A percentile compares a stretch with the other conserved stretches of the same genome.
Evolutionary conservation across 2,113 vertebrate species (phyloP).

Genomic region (Proteles cristata): DNA sequence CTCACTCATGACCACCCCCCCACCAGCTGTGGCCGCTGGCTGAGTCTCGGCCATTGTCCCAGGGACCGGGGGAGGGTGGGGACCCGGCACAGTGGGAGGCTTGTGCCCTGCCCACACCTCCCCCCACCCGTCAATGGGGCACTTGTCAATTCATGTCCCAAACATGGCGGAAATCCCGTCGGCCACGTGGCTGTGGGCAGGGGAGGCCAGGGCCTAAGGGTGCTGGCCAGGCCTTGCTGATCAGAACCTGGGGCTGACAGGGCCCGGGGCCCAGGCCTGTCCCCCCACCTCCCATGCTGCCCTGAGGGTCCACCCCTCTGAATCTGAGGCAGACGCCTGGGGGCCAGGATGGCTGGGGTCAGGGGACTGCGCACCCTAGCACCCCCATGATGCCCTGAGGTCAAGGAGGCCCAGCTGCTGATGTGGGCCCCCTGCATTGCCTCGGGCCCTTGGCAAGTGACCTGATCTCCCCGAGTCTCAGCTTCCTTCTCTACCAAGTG

Average conservation of each 20-base stretch:
- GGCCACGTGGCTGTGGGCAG: constrained; percentile 84
- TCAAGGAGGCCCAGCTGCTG: not conserved
- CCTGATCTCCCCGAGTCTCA: not conserved
- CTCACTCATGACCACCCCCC: constrained; percentile 66
- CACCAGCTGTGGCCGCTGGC: constrained; percentile 89
- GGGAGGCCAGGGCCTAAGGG: constrained; percentile 67
- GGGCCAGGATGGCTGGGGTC: not conserved
- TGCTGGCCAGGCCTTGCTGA: not conserved
- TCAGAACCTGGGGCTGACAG: not conserved
- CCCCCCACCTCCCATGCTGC: accelerated
- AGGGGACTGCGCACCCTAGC: not conserved
- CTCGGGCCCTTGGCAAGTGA: not conserved
- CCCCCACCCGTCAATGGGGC: constrained; percentile 85
- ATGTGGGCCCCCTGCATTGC: not conserved
- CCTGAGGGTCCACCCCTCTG: not conserved
- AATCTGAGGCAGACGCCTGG: not conserved
- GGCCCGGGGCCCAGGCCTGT: not conserved
- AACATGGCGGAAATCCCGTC: constrained; percentile 88
- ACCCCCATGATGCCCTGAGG: not conserved
- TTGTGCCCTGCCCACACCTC: constrained; percentile 81
- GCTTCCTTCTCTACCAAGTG: not conserved
- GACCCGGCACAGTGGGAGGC: constrained; percentile 85
- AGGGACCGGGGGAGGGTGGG: constrained; percentile 86
- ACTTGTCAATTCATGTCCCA: constrained; percentile 90
- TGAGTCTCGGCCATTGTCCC: constrained; percentile 88